Evolutionary conservation across 2,797 vertebrate species (phyloP).

Genomic region (Crenuchus spilurus): DNA sequence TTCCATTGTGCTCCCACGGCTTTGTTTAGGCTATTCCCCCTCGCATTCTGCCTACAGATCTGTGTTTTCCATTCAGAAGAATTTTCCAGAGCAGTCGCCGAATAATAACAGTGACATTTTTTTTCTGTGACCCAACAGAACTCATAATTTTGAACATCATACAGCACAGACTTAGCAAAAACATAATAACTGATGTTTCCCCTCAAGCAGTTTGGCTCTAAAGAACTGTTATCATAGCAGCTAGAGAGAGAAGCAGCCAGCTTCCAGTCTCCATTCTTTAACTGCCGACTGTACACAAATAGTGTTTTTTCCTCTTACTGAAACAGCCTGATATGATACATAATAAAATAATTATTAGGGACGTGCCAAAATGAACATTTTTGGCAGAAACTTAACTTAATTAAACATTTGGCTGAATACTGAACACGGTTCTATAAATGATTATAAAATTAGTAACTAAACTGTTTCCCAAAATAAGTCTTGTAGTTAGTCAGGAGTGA

Average conservation of each 20-base stretch:
- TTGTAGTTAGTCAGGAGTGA: no score
- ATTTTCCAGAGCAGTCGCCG: constrained; percentile 64
- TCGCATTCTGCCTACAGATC: constrained; percentile 58
- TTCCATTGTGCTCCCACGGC: constrained; percentile 66
- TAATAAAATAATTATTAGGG: no score
- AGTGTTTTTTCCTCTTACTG: neutral
- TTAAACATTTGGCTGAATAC: no score
- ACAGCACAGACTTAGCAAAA: constrained; percentile 24
- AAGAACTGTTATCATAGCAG: constrained; percentile 2
- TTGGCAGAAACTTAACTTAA: no score
- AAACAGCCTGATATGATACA: neutral
- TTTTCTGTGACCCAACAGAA: constrained; percentile 55
- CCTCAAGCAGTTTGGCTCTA: constrained; percentile 39
- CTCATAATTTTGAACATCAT: constrained; percentile 32
- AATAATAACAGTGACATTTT: constrained; percentile 68
- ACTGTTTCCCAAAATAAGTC: no score
- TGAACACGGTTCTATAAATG: no score
- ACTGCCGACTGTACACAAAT: neutral
- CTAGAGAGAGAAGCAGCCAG: neutral
- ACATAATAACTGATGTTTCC: constrained; percentile 37
- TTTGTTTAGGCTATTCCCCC: constrained; percentile 65
- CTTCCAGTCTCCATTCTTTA: neutral
- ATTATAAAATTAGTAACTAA: no score
- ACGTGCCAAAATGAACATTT: no score
- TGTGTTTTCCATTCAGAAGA: constrained; percentile 67